Evolutionary conservation across 2,797 vertebrate genomes (phyloP).

Genomic region (Pangasius larnaudii): DNA sequence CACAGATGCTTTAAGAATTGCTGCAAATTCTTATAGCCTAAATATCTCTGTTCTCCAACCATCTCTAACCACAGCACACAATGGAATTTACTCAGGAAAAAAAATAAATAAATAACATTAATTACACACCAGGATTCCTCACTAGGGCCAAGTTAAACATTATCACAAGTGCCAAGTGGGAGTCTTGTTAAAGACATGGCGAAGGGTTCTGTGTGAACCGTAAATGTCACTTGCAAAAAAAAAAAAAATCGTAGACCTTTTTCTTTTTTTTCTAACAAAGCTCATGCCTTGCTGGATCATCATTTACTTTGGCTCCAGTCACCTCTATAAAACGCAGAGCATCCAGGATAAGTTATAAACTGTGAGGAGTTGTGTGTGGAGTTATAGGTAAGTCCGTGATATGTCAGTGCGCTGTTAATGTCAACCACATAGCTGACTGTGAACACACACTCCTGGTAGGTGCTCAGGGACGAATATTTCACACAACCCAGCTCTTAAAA

Average conservation of each 20-base stretch:
- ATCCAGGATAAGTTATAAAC: constrained; percentile 22
- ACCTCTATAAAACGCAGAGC: constrained; percentile 34
- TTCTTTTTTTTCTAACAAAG: constrained; percentile 5
- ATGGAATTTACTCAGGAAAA: constrained; percentile 12
- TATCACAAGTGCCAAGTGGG: constrained; percentile 27
- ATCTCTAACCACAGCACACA: not conserved
- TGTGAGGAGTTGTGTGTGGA: constrained; percentile 12
- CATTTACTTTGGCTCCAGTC: constrained; percentile 51
- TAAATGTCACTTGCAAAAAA: constrained; percentile 48
- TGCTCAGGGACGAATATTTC: not conserved
- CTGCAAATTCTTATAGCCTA: not conserved
- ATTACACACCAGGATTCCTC: constrained; percentile 20
- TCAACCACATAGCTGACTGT: not conserved
- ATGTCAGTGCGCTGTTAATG: constrained; percentile 15
- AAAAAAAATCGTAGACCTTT: constrained; percentile 26
- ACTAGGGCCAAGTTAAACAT: constrained; percentile 47
- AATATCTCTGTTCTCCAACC: not conserved
- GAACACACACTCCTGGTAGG: not conserved
- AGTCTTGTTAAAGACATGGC: constrained; percentile 37
- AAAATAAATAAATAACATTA: constrained; percentile 9
- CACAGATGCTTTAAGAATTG: not conserved
- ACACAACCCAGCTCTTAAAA: constrained; percentile 29
- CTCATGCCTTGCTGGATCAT: constrained; percentile 44
- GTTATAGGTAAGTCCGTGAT: constrained; percentile 31
- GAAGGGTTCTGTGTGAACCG: constrained; percentile 31